Evolutionary conservation across 2,797 vertebrate species (phyloP), one percentile per base, ranked within the genome.

Genomic region (Cyprinodon diabolis): DNA sequence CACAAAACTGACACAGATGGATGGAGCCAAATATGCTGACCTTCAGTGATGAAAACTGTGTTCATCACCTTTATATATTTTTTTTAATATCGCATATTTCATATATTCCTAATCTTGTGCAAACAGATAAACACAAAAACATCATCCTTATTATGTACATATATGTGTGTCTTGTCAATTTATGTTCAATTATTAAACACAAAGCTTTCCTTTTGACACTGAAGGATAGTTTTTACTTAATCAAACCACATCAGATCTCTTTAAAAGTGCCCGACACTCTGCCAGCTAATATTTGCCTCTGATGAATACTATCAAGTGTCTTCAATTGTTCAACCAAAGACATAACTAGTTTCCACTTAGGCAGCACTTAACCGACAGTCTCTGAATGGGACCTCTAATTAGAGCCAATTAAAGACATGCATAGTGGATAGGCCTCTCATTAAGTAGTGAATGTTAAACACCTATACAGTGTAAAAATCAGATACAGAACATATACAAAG

Each of bases 341-440:
- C 74, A 56, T 63, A 75, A 76, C 83, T 86, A 73, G 80, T 77
- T 82, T 73, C 81, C 72, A 40, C 80, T 86, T 83, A 79, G 83
- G 80, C 72, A 23, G 40, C 74, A 78, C 78, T 85, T 86, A 90
- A 84, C 69, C n/a, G 66, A 15, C 60, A 70, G 69, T 66, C 77
- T 84, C 80, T 84, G 72, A 57, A 84, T 66, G 75, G 55, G 69
- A 71, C 82, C 69, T 76, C 67, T 85, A 86, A 90, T 89, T 86
- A 84, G 77, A 73, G 68, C 73, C 83, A 66, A 73, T 84, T 84
- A 90, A 80, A 74, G 77, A 63, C 67, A 81, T 68, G 82, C 72
- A 19, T 63, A 75, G 19, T 40, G 70, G 37, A 84, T 86, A 89
- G 84, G 86, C 79, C 83, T 60, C 80, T 52, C 71, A 76, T 84